phyloP scores from a whole-genome alignment of 1,140 invertebrate genomes.

The Ceratitis capitata region DNA sequence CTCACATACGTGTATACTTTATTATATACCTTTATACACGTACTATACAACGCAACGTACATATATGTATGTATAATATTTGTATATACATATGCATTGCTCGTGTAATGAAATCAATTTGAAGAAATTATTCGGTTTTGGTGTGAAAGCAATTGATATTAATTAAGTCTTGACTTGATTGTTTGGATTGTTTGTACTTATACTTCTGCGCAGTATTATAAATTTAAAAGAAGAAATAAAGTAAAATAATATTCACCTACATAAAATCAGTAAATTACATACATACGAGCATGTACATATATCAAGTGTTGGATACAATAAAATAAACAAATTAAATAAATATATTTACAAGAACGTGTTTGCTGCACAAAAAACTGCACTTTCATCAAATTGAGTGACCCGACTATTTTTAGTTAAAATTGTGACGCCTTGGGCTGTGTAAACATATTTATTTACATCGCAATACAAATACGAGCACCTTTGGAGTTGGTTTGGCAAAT shows the following conservation, averaged over 20 bases:
- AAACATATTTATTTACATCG: not conserved
- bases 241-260: not conserved
- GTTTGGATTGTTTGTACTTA: not conserved
- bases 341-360: not conserved
- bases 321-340: not conserved
- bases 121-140: not conserved
- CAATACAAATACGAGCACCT: no score
- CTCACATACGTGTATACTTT: not conserved
- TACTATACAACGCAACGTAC: not conserved
- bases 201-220: conserved; percentile 19
- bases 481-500: no score
- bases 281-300: not conserved
- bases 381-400: not conserved
- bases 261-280: no score
- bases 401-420: not conserved
- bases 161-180: not conserved
- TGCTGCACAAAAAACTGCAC: not conserved
- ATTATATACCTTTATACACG: no score
- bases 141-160: conserved; percentile 11
- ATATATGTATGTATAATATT: not conserved
- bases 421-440: not conserved
- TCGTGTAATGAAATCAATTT: not conserved
- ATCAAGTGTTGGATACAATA: not conserved
- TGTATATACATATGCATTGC: not conserved
- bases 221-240: not conserved